Evolutionary conservation across 2,113 vertebrate species (phyloP).

Genomic region (Spizaetus ornatus): DNA sequence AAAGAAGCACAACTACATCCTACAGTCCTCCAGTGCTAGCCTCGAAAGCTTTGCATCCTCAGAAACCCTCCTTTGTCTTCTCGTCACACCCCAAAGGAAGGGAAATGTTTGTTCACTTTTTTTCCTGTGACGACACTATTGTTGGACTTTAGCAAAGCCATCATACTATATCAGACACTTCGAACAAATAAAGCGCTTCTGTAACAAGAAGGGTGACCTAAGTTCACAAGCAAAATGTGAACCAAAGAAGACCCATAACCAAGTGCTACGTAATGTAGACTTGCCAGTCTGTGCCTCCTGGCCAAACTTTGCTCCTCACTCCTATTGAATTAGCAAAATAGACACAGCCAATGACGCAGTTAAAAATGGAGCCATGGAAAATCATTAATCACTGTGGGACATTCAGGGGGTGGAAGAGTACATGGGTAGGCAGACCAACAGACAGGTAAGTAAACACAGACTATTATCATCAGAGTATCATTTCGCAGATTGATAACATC

Average conservation of each 20-base stretch:
- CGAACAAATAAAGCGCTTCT: neutral
- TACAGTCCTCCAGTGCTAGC: neutral
- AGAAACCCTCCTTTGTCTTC: neutral
- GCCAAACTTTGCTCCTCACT: neutral
- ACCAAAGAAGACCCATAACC: too few species aligned
- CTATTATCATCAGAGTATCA: neutral
- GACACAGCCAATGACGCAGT: neutral
- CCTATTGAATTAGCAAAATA: neutral
- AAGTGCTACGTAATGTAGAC: rapidly evolving
- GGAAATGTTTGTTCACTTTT: neutral
- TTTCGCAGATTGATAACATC: neutral
- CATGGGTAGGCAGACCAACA: neutral
- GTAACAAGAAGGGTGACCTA: neutral
- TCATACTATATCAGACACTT: rapidly evolving
- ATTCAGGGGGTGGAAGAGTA: neutral
- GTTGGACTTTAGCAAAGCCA: neutral
- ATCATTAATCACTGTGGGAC: neutral
- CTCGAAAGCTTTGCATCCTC: neutral
- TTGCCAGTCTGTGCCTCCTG: too few species aligned
- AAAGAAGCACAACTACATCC: neutral
- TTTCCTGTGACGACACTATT: neutral
- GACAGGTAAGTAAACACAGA: neutral
- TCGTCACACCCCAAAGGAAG: neutral
- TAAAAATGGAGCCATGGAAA: neutral
- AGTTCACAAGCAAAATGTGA: neutral